A percentile compares a stretch with the other conserved stretches of the same genome.
These are phyloP conservation scores for Hydrolagus colliei DNA, from an alignment of 2,797 vertebrate species.

Conservation along the genomic window DNA sequence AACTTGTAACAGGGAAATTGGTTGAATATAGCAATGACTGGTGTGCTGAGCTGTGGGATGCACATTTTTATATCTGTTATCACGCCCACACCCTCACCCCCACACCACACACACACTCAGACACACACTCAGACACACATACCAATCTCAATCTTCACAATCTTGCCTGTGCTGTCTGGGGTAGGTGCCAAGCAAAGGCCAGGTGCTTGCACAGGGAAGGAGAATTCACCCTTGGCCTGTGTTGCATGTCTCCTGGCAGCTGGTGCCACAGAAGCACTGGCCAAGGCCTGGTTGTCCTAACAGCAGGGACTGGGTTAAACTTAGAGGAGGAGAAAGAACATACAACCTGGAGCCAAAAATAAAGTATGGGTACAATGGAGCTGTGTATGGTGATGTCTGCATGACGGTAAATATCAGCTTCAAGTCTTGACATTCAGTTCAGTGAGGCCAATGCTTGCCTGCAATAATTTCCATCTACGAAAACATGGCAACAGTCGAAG, in stretches of 20 bases:
- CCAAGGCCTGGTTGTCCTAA: neutral
- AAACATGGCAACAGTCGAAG: neutral
- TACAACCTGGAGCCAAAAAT: neutral
- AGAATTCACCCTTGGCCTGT: neutral
- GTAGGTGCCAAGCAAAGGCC: neutral
- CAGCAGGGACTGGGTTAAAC: no score
- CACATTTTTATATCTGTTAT: no score
- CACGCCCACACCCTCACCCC: no score
- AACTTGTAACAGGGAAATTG: neutral
- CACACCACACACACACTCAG: no score
- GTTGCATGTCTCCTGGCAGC: neutral
- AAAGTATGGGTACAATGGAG: neutral
- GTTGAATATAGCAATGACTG: no score
- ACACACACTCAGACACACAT: no score
- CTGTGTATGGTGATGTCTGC: neutral
- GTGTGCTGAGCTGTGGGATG: neutral
- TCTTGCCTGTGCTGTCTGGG: neutral
- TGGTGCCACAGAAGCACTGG: neutral
- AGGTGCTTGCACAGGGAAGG: neutral
- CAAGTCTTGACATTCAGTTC: neutral
- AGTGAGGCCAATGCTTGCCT: neutral
- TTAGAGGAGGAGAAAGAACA: neutral
- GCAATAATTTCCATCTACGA: neutral
- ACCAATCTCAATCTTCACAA: neutral
- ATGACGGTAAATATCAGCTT: neutral